Base-by-base conservation (phyloP, 1,140 invertebrate species). In the Zeugodacus cucurbitae region DNA sequence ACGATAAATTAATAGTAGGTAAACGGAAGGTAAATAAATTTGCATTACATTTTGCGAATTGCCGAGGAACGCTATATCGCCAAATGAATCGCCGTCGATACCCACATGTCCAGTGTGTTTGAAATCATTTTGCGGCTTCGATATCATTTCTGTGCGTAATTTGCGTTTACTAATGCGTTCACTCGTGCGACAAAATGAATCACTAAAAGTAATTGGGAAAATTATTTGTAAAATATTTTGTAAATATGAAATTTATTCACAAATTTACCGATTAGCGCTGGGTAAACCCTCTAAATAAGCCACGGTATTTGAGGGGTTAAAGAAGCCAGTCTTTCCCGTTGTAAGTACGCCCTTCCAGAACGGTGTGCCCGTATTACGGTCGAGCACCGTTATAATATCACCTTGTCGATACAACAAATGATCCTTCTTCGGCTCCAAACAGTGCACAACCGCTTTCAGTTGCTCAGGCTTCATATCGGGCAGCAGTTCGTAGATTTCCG, bases 71-170 rank as follows among this genome's bases (percentile, higher is more conserved):
- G 97, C 96, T 86, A 99, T 96, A 94, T 99, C 98, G 0, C 99
- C 98, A 93, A 99, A 99, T 92, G 98, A 98, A 87, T 98, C 97
- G 7, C 99, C 99, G 94, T 99, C 99, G 20, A 99, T 95, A 3
- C 99, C 99, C 6, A 99, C 98, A 93, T 99, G 99, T 1, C 97
- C 98, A 0, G 98, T 99, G 92, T 99, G 99, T 91, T 99, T 98
- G 0, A 99, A 95, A 94, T 99, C 98, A 57, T 98, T 98, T 93
- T 99, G 98, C 0, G 99, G 99, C 48, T 96, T 96, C 17, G 98
- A 99, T 90, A 99, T 99, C 98, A 99, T 98, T 91, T 98, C 98
- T 0, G 97, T 96, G 85, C 97, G 95, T 87, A 98, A 95, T 89
- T 96, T 96, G 67, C 96, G 94, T 88, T 95, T 95, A 10, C 93